Conservation (phyloP, 2,797 vertebrate species). For the Sus cebifrons region DNA sequence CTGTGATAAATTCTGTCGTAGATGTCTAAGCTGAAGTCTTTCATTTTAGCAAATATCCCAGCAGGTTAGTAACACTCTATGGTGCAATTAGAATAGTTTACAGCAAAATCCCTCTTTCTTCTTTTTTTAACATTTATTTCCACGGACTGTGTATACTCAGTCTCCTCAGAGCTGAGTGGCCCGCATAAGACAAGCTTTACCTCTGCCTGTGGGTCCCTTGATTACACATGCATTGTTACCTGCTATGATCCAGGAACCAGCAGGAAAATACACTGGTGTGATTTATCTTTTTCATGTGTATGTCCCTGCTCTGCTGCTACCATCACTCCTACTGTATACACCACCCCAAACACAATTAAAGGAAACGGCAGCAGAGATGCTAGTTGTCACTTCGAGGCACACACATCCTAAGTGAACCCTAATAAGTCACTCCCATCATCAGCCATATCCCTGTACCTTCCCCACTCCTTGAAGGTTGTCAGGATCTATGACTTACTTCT, state of each 20-base stretch:
- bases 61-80: neutral
- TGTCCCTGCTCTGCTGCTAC: neutral
- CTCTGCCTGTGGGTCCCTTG: neutral
- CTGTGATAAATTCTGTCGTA: conserved; percentile 38
- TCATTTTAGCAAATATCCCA: neutral
- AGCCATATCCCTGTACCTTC: neutral
- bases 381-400: neutral
- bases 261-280: neutral
- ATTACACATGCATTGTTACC: neutral
- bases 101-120: neutral
- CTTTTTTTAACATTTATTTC: neutral
- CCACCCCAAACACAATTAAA: neutral
- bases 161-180: neutral
- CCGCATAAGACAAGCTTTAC: neutral
- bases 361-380: neutral
- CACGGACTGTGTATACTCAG: neutral
- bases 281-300: neutral
- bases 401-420: neutral
- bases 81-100: neutral
- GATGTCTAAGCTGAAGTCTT: neutral
- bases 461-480: neutral
- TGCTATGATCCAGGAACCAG: neutral
- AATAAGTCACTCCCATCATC: neutral
- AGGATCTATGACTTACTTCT: neutral
- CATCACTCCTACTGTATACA: neutral